Evolutionary conservation across 2,113 vertebrate genomes (phyloP), one percentile per base, ranked within the genome.

Genomic region (Monopterus albus): DNA sequence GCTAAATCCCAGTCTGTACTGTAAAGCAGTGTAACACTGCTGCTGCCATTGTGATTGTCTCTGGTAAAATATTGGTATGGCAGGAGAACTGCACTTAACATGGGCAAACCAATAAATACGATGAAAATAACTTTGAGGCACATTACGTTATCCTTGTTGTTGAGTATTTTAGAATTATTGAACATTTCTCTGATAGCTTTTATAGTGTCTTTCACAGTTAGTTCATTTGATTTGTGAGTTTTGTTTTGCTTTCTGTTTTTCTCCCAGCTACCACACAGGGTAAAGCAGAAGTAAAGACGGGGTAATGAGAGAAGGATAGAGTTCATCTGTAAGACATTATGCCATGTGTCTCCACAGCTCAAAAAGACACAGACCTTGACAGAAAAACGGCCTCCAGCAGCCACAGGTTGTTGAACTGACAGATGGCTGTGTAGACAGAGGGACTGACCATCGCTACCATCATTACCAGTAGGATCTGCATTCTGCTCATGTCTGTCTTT

Each of bases 361-460:
- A 28, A 47, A 51, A 62, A 77, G 66, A 58, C 77, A 62, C 29
- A 23, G 70, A 61, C 72, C 64, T 63, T 10, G 73, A 72, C 72
- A 63, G 64, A 45, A 69, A 82, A 75, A 65, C 49, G 67, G 67
- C 70, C 74, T 29, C 20, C 51, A 42, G 70, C 71, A 82, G 86
- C 90, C 71, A 91, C 90, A 91, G 87, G 88, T 89, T 89, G 88
- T 83, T 81, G 82, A 81, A 80, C 65, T 83, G 82, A 81, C 78
- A 87, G 84, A 88, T 86, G 82, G 84, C 61, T 43, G 20, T 62
- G 78, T 58, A 78, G 85, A 85, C 49, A 45, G 82, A 73, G 59
- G 78, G 59, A 12, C 86, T 43, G 64, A 75, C 72, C 71, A 66
- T 88, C 84, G 89, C 87, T 81, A 82, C 76, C 85, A n/a, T 88